Percentiles rank a stretch among this genome's conserved stretches.
These are phyloP conservation scores for Aratinga solstitialis DNA, from an alignment of 2,797 vertebrate genomes.

Conservation along the genomic window DNA sequence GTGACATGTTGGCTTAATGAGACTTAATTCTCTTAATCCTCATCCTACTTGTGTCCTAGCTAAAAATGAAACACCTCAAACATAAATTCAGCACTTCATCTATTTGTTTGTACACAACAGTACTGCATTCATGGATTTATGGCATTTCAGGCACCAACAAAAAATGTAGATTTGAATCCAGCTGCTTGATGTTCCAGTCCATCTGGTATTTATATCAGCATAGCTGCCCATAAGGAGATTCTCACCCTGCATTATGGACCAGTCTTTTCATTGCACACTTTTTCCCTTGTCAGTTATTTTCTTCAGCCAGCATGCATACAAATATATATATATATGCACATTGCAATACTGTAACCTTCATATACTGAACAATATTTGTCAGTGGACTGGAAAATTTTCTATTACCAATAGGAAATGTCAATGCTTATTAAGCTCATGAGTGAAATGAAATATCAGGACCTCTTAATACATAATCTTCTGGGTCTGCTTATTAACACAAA, in stretches of 20 bases:
- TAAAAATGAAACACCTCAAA: not conserved
- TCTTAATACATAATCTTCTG: not conserved
- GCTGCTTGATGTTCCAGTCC: not conserved
- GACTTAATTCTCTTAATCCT: conserved; percentile 13
- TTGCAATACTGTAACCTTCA: not conserved
- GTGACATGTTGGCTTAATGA: not conserved
- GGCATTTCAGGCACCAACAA: not conserved
- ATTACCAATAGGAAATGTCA: not conserved
- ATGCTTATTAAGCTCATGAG: not conserved
- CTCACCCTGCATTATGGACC: not conserved
- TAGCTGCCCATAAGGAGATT: not conserved
- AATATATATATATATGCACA: not conserved
- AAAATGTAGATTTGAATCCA: not conserved
- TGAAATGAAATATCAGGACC: not conserved
- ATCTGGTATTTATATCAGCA: not conserved
- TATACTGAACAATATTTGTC: not conserved
- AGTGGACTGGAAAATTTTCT: not conserved
- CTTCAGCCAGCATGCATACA: not conserved
- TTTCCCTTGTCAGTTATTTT: not conserved
- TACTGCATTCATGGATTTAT: not conserved
- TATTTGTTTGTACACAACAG: not conserved
- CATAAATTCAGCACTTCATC: not conserved
- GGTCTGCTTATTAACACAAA: not conserved
- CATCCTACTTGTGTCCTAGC: not conserved
- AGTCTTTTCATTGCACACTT: not conserved